phyloP scores from a whole-genome alignment of 2,113 vertebrate species.

The Rhineura floridana region DNA sequence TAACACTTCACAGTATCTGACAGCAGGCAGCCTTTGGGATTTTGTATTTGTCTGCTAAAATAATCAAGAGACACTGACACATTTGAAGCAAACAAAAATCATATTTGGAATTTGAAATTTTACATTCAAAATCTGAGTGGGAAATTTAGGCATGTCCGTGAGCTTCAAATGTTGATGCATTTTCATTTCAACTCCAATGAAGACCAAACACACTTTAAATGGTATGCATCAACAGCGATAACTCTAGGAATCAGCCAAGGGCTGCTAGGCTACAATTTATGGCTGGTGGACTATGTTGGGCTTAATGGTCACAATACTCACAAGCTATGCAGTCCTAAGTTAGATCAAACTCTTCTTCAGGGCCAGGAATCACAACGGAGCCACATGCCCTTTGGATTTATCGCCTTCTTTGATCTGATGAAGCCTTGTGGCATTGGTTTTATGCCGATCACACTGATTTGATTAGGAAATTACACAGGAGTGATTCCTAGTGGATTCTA shows the following conservation, averaged over 20 bases:
- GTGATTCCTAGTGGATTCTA: background rate
- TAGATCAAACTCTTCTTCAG: background rate
- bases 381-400: too few relatives aligned
- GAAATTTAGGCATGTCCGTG: background rate
- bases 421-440: background rate
- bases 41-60: background rate
- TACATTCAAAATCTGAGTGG: background rate
- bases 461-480: background rate
- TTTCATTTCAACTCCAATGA: background rate
- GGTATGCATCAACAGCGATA: background rate
- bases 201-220: background rate
- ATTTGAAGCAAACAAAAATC: background rate
- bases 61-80: background rate
- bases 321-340: background rate
- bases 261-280: background rate
- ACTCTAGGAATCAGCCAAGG: background rate
- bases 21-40: background rate
- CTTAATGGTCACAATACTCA: background rate
- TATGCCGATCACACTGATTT: background rate
- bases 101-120: background rate
- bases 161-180: too few relatives aligned
- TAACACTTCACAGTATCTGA: background rate
- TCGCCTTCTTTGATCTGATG: background rate
- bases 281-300: background rate
- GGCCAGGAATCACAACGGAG: background rate